A percentile compares a stretch with the other conserved stretches of the same genome.
These are phyloP conservation scores for Falco berigora DNA, from an alignment of 2,797 vertebrate species.

Conservation along the genomic window DNA sequence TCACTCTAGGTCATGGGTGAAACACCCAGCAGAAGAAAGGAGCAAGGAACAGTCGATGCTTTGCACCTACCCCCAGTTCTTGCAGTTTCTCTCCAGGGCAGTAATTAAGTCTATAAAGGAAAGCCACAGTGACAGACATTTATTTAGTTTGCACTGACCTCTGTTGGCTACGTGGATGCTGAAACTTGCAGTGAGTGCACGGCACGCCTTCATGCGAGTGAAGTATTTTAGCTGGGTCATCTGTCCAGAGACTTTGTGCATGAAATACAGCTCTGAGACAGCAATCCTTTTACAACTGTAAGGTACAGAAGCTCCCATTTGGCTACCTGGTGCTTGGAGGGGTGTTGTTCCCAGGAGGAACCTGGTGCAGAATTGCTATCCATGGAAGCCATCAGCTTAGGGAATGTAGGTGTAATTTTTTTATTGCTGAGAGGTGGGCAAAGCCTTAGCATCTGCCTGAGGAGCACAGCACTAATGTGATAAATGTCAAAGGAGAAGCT, in stretches of 20 bases:
- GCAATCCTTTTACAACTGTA: neutral
- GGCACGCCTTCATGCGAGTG: neutral
- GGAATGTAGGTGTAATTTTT: neutral
- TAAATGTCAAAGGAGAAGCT: neutral
- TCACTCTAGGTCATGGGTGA: neutral
- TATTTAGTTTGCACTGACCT: conserved; percentile 37
- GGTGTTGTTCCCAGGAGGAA: neutral
- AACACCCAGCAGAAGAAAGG: neutral
- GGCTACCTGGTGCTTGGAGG: neutral
- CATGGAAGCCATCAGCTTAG: neutral
- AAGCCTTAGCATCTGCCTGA: neutral
- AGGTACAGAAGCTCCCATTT: neutral
- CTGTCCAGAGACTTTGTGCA: neutral
- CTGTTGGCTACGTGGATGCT: neutral
- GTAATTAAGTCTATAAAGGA: neutral
- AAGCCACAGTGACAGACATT: neutral
- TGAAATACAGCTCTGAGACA: neutral
- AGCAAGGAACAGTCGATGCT: neutral
- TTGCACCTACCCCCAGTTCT: neutral
- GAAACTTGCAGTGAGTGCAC: neutral
- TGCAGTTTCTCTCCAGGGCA: neutral
- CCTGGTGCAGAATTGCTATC: neutral
- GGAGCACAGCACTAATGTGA: neutral
- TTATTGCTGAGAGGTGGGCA: neutral
- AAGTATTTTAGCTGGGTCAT: neutral